These are phyloP conservation scores for Pachymerium ferrugineum DNA, from an alignment of 2,888 invertebrate species.

Conservation along the genomic window DNA sequence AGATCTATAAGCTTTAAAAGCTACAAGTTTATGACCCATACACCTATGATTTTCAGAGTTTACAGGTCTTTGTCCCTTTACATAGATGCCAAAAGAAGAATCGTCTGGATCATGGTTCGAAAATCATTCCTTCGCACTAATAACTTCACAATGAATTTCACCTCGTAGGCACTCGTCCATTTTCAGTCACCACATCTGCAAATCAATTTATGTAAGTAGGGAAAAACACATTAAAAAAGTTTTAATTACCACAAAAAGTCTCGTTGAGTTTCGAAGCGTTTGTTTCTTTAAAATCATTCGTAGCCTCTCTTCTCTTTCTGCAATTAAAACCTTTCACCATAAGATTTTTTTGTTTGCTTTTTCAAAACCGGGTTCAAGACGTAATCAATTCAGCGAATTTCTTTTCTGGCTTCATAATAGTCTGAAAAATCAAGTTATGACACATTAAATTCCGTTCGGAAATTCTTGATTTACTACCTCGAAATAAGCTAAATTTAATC, in stretches of 20 bases:
- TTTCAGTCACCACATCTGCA: slow-evolving; percentile 74
- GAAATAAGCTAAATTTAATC: neutral
- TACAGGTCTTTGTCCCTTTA: too few species aligned
- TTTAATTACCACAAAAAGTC: slow-evolving; percentile 1
- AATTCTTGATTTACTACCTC: neutral
- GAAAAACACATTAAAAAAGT: neutral
- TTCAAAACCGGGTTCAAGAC: slow-evolving; percentile 82
- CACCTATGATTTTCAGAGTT: too few species aligned
- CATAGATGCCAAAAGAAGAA: too few species aligned
- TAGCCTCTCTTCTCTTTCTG: neutral
- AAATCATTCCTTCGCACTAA: slow-evolving; percentile 84
- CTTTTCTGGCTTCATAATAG: slow-evolving; percentile 63
- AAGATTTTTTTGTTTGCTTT: slow-evolving; percentile 61
- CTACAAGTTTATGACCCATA: too few species aligned
- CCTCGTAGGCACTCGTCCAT: slow-evolving; percentile 89
- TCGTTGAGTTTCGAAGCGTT: neutral
- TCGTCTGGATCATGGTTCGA: too few species aligned
- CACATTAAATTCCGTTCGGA: too few species aligned
- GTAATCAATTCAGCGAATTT: slow-evolving; percentile 73
- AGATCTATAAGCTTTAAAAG: too few species aligned
- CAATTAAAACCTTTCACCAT: neutral
- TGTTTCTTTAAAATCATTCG: neutral
- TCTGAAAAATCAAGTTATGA: too few species aligned
- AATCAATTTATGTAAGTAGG: too few species aligned
- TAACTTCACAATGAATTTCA: slow-evolving; percentile 83